phyloP scores from a whole-genome alignment of 2,888 invertebrate genomes.

The Himalopsyche kuldschensis region DNA sequence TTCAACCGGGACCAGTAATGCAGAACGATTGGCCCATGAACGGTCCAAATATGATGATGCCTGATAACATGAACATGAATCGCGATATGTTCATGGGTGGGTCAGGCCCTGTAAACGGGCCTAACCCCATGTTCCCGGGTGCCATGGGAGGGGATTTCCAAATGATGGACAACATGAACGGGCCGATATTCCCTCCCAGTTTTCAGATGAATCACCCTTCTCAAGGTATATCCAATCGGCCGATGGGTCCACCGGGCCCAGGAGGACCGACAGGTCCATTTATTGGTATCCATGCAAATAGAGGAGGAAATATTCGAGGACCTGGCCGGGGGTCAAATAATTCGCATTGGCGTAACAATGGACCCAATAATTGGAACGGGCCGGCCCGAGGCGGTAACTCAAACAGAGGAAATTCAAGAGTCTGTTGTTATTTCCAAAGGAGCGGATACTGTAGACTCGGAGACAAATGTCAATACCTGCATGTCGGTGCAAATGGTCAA shows the following conservation, averaged over 20 bases:
- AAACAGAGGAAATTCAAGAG: constrained; percentile 59
- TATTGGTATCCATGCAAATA: constrained; percentile 41
- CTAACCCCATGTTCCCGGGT: constrained; percentile 26
- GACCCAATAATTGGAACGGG: constrained; percentile 52
- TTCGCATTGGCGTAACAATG: constrained; percentile 56
- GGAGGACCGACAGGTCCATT: constrained; percentile 46
- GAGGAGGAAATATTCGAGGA: constrained; percentile 46
- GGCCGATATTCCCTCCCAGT: constrained; percentile 57
- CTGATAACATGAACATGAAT: constrained; percentile 57
- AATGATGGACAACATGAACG: constrained; percentile 42
- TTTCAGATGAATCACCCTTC: constrained; percentile 53
- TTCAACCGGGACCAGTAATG: constrained; percentile 48
- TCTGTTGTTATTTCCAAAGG: constrained; percentile 79
- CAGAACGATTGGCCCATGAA: constrained; percentile 49
- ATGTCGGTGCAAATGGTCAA: constrained; percentile 63
- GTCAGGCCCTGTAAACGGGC: constrained; percentile 33
- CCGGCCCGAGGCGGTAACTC: constrained; percentile 54
- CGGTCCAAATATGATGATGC: constrained; percentile 53
- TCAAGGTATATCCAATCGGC: constrained; percentile 43
- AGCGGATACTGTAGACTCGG: constrained; percentile 81
- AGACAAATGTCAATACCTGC: constrained; percentile 80
- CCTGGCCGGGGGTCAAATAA: constrained; percentile 56
- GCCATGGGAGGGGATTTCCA: constrained; percentile 47
- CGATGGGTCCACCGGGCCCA: constrained; percentile 42
- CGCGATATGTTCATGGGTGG: constrained; percentile 47